Conservation (phyloP, 2,888 invertebrate species). For the Caenorhabditis becei region DNA sequence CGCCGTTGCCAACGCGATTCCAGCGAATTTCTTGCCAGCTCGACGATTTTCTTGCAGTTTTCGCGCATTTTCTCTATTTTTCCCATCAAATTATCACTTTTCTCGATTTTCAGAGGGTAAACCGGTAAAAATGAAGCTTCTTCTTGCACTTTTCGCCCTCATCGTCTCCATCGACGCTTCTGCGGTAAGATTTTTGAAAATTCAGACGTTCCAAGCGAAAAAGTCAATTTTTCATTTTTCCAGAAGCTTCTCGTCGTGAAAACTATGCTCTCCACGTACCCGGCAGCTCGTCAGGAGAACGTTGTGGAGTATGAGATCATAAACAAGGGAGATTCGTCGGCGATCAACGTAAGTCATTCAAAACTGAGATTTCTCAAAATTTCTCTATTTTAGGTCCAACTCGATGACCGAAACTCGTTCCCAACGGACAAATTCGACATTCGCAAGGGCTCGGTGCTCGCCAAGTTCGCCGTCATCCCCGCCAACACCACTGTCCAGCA, state of each 20-base stretch:
- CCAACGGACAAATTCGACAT: conserved; percentile 44
- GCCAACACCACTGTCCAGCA: conserved; percentile 19
- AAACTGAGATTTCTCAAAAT: not conserved
- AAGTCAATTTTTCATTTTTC: too few species aligned
- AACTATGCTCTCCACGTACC: conserved; percentile 7
- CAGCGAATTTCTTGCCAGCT: conserved; percentile 11
- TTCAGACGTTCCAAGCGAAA: too few species aligned
- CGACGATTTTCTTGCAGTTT: not conserved
- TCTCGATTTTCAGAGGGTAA: conserved; percentile 11
- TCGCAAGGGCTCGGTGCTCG: conserved; percentile 1
- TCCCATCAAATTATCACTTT: not conserved
- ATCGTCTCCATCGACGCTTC: conserved; percentile 27
- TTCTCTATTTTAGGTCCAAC: conserved; percentile 33
- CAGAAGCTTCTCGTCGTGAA: conserved; percentile 43
- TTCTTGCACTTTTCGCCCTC: conserved; percentile 8
- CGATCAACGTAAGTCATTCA: conserved; percentile 28
- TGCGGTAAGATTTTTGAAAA: conserved; percentile 18
- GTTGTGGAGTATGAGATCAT: conserved; percentile 39
- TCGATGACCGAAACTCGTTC: conserved; percentile 44
- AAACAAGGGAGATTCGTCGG: conserved; percentile 29
- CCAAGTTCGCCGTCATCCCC: conserved; percentile 21
- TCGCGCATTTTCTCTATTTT: not conserved
- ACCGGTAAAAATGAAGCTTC: conserved; percentile 12
- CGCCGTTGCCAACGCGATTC: conserved; percentile 15
- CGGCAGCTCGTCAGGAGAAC: conserved; percentile 14